Evolutionary conservation across 1,140 invertebrate genomes (phyloP).

Genomic region (Caenorhabditis inopinata): DNA sequence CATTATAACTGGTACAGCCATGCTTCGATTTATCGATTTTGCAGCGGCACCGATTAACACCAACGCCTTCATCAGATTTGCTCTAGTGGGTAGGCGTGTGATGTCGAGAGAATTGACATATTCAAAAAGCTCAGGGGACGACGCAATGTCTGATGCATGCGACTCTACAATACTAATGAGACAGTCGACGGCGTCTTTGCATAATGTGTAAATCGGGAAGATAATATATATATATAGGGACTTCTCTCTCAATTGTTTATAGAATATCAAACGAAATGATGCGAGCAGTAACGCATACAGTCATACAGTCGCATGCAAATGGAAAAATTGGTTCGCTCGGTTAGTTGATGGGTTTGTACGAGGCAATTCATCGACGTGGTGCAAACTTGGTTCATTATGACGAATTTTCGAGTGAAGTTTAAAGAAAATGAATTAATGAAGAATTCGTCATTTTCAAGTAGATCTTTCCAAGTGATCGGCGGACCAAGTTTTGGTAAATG

Average conservation of each 20-base stretch:
- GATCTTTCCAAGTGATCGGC: slow-evolving; percentile 40
- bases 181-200: slow-evolving; percentile 36
- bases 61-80: slow-evolving; percentile 42
- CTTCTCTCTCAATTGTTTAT: no score
- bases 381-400: slow-evolving; percentile 21
- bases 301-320: slow-evolving; percentile 19
- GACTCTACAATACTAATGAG: slow-evolving; percentile 32
- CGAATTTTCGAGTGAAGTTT: slow-evolving; percentile 41
- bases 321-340: no score
- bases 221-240: no score
- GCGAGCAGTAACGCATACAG: no score
- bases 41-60: slow-evolving; percentile 44
- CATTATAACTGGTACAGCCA: no score
- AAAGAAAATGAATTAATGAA: slow-evolving; percentile 45
- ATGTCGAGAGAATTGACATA: slow-evolving; percentile 17
- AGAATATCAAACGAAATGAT: no score
- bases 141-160: slow-evolving; percentile 26
- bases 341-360: no score
- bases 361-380: slow-evolving; percentile 40
- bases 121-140: neutral
- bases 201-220: slow-evolving; percentile 44
- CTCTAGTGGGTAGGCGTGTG: slow-evolving; percentile 1
- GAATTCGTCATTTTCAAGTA: slow-evolving; percentile 42
- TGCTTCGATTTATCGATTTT: no score
- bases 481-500: no score